Base-by-base conservation (phyloP, 2,113 vertebrate species). In the Hippoglossus stenolepis region DNA sequence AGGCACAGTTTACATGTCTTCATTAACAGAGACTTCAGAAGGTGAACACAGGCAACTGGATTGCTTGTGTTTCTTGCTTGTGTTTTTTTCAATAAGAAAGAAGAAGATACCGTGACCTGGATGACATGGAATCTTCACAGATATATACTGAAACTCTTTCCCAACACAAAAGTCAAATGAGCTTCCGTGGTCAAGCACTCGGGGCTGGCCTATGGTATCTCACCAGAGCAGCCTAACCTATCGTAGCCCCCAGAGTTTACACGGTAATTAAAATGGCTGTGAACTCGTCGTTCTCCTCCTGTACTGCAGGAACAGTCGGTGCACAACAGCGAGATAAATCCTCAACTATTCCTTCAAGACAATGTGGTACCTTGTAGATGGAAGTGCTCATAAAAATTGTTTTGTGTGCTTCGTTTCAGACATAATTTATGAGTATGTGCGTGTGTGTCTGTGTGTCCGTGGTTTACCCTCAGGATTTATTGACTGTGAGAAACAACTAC, bases 391-490 rank as follows among this genome's bases (percentile, higher is more conserved):
- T 73, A 73, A 79, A 82, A 47, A 49, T 21, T 59, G 40, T 28
- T 79, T 45, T 61, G 51, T 76, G 47, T 38, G 74, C 68, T 47
- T 79, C 62, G 45, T 79, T 78, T 70, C 65, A 53, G 49, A 72
- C 53, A n/a, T 85, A 83, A 87, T 86, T 82, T 82, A 73, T 80
- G 59, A 47, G 40, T 77, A 65, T 80, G 59, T 53, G 47, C 66
- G 40, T 77, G 63, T 71, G 70, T 82, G 23, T 68, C 47, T 73
- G 59, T 73, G 74, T 77, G 49, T 67, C 49, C 77, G 40, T 66
- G 76, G 72, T 80, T 75, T 85, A 80, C 57, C 68, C 80, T 75
- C 38, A 35, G 70, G 85, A 79, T 88, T 83, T 86, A 87, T 79
- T 80, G 84, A 83, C 63, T 83, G 54, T 40, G 60, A 71, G 80